A percentile compares a stretch with the other conserved stretches of the same genome.
These are phyloP conservation scores for Burhinus oedicnemus DNA, from an alignment of 2,113 vertebrate species.

Conservation along the genomic window DNA sequence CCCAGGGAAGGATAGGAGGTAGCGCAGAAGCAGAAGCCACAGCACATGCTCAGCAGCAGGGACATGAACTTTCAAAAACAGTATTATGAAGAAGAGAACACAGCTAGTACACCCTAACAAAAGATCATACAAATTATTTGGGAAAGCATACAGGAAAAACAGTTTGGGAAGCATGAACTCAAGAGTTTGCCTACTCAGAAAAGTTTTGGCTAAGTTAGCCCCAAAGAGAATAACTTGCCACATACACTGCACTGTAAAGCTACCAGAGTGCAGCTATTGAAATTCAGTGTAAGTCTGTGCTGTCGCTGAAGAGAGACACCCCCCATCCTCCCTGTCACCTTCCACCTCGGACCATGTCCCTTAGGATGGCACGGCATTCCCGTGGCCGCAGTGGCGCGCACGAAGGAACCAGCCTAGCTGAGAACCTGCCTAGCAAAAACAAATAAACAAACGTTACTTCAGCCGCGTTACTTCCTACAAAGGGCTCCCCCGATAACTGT, in stretches of 20 bases:
- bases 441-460: accelerated
- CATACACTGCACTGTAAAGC: background rate
- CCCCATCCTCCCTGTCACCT: background rate
- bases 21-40: background rate
- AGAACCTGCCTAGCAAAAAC: background rate
- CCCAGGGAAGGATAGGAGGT: no score
- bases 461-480: background rate
- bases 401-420: background rate
- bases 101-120: no score
- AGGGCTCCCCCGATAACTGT: background rate
- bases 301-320: accelerated
- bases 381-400: accelerated
- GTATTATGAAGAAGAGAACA: accelerated
- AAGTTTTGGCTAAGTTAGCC: background rate
- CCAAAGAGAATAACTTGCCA: background rate
- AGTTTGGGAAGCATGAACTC: background rate
- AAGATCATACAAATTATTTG: background rate
- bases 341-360: accelerated
- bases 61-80: background rate
- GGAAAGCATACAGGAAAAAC: background rate
- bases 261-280: no score
- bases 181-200: background rate
- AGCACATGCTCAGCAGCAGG: accelerated
- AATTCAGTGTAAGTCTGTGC: background rate
- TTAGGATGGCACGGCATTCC: background rate